Evolutionary conservation across 1,140 invertebrate species (phyloP).

Genomic region (Oreohelix idahoensis): DNA sequence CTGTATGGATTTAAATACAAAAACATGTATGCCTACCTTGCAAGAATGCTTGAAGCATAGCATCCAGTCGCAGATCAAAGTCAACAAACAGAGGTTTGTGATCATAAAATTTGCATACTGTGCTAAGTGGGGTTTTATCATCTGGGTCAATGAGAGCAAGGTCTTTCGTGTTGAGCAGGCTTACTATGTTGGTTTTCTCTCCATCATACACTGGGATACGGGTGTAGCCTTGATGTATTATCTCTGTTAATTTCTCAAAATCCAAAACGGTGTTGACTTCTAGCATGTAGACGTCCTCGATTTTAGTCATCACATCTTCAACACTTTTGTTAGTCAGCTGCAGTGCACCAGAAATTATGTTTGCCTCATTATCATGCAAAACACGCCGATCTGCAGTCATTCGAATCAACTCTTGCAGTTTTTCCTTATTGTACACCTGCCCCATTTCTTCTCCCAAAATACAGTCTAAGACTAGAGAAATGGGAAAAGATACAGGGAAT

Average conservation of each 20-base stretch:
- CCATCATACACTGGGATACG: constrained; percentile 93
- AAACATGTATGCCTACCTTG: too few species aligned
- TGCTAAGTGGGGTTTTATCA: constrained; percentile 93
- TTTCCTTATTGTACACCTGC: constrained; percentile 95
- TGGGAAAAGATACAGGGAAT: constrained; percentile 93
- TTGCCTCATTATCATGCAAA: constrained; percentile 96
- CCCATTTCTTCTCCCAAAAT: constrained; percentile 95
- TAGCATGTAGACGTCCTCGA: constrained; percentile 97
- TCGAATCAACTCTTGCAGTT: constrained; percentile 92
- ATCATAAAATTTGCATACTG: constrained; percentile 96
- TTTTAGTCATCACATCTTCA: constrained; percentile 92
- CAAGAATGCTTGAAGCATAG: constrained; percentile 98
- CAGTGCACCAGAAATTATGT: constrained; percentile 96
- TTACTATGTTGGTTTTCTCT: constrained; percentile 90
- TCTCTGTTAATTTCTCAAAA: constrained; percentile 97
- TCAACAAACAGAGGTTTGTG: constrained; percentile 97
- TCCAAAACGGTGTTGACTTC: constrained; percentile 89
- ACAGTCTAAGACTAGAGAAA: constrained; percentile 90
- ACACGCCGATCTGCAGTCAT: constrained; percentile 76
- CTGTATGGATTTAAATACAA: too few species aligned
- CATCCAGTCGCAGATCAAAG: constrained; percentile 93
- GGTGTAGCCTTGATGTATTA: constrained; percentile 91
- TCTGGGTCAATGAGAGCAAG: constrained; percentile 97
- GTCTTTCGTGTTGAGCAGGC: constrained; percentile 97
- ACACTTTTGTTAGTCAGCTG: constrained; percentile 94